These are phyloP conservation scores for Nomada hirtipes DNA, from an alignment of 2,888 invertebrate genomes.

Conservation along the genomic window DNA sequence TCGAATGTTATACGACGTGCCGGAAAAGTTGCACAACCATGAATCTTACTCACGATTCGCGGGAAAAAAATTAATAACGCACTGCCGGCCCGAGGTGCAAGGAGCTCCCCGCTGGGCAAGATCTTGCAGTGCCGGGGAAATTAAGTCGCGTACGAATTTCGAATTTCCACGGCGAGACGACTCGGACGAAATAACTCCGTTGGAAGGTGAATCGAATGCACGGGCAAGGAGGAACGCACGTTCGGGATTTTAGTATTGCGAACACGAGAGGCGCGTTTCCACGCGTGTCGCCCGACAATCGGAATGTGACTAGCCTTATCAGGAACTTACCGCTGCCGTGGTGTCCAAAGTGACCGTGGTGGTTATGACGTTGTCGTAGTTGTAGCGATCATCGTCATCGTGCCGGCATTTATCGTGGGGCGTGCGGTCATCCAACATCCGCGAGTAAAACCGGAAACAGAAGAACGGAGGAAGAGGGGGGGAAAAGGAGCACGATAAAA, in stretches of 20 bases:
- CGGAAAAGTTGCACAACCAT: no score
- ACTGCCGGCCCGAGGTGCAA: no score
- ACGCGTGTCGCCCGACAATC: constrained; percentile 55
- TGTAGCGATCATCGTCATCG: constrained; percentile 42
- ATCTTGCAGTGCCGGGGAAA: background rate
- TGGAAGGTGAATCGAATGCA: background rate
- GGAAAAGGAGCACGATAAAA: constrained; percentile 47
- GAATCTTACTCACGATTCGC: background rate
- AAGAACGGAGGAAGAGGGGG: constrained; percentile 46
- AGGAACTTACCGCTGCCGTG: constrained; percentile 71
- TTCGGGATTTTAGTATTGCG: constrained; percentile 48
- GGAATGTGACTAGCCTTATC: constrained; percentile 71
- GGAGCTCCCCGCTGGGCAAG: background rate
- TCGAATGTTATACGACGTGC: background rate
- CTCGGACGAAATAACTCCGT: background rate
- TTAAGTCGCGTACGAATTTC: background rate
- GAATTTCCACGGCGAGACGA: background rate
- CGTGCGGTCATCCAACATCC: constrained; percentile 75
- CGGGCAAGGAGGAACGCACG: background rate
- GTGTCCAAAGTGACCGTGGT: constrained; percentile 56
- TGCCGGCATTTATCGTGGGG: constrained; percentile 50
- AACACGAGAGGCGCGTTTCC: constrained; percentile 48
- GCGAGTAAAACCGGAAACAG: constrained; percentile 76
- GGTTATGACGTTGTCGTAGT: constrained; percentile 60
- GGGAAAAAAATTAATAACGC: background rate